Conservation (phyloP, 2,113 vertebrate species). For the Gymnocephalus cernua region DNA sequence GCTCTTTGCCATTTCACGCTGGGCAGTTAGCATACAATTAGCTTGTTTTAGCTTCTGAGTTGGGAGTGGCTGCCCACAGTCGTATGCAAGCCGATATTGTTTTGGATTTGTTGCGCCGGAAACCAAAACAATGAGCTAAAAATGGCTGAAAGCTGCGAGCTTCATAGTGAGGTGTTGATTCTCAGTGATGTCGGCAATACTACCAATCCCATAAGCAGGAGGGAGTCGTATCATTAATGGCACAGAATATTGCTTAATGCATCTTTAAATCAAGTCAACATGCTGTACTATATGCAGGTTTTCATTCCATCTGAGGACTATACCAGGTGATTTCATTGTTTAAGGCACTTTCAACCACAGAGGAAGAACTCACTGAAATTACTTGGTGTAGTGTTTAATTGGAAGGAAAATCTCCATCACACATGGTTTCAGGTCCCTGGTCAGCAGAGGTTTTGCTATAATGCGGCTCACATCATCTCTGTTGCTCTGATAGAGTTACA, state of each 20-base stretch:
- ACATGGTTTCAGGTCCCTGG: slow-evolving; percentile 21
- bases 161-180: slow-evolving; percentile 42
- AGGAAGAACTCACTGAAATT: slow-evolving; percentile 55
- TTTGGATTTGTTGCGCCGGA: slow-evolving; percentile 37
- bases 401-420: slow-evolving; percentile 59
- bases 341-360: slow-evolving; percentile 35
- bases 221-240: slow-evolving; percentile 32
- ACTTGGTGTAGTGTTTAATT: slow-evolving; percentile 57
- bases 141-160: slow-evolving; percentile 22
- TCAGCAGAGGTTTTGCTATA: slow-evolving; percentile 33
- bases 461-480: slow-evolving; percentile 69
- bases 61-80: neutral
- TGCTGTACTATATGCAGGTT: slow-evolving; percentile 50
- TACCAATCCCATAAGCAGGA: slow-evolving; percentile 19
- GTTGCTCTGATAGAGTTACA: slow-evolving; percentile 27
- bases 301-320: slow-evolving; percentile 55
- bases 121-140: slow-evolving; percentile 45
- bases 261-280: slow-evolving; percentile 69
- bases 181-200: slow-evolving; percentile 24
- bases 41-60: slow-evolving; percentile 25
- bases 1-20: slow-evolving; percentile 28
- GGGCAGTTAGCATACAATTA: slow-evolving; percentile 23
- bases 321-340: slow-evolving; percentile 55
- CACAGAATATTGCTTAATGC: slow-evolving; percentile 64
- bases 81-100: neutral